phyloP scores from a whole-genome alignment of 2,113 vertebrate species.

The Cacatua alba region DNA sequence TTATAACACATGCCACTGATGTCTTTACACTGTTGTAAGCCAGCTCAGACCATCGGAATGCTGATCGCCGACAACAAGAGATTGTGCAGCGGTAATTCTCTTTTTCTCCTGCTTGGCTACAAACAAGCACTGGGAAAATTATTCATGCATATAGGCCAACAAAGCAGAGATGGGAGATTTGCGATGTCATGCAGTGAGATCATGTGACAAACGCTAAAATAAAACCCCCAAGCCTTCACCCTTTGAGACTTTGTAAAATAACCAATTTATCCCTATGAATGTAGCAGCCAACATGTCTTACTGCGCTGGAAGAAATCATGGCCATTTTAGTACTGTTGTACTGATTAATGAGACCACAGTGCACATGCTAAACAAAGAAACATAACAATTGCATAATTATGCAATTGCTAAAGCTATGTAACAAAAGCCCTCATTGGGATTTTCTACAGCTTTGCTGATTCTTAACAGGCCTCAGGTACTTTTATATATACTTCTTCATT shows the following conservation, averaged over 20 bases:
- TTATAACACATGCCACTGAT: constrained; percentile 91
- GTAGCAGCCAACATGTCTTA: not conserved
- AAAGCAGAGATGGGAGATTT: constrained; percentile 72
- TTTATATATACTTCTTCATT: not conserved
- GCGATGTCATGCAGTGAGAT: constrained; percentile 71
- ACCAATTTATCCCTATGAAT: constrained; percentile 49
- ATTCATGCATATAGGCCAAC: constrained; percentile 77
- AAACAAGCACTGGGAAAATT: constrained; percentile 82
- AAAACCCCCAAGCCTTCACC: constrained; percentile 19
- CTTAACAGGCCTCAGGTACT: not conserved
- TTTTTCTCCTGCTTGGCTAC: constrained; percentile 62
- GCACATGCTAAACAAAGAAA: not conserved
- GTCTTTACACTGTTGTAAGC: constrained; percentile 84
- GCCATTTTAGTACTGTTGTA: not conserved
- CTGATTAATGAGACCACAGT: not conserved
- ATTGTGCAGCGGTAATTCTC: constrained; percentile 65
- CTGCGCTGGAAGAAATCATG: accelerated
- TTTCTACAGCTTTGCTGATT: not conserved
- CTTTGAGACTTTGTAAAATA: constrained; percentile 62
- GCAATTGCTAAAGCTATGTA: not conserved
- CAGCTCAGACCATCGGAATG: constrained; percentile 84
- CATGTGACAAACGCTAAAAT: constrained; percentile 67
- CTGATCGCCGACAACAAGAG: constrained; percentile 76
- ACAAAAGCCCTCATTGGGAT: not conserved
- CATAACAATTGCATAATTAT: not conserved